A percentile compares a stretch with the other conserved stretches of the same genome.
These are phyloP conservation scores for Rhynchomys soricoides DNA, from an alignment of 2,113 vertebrate genomes.

Conservation along the genomic window DNA sequence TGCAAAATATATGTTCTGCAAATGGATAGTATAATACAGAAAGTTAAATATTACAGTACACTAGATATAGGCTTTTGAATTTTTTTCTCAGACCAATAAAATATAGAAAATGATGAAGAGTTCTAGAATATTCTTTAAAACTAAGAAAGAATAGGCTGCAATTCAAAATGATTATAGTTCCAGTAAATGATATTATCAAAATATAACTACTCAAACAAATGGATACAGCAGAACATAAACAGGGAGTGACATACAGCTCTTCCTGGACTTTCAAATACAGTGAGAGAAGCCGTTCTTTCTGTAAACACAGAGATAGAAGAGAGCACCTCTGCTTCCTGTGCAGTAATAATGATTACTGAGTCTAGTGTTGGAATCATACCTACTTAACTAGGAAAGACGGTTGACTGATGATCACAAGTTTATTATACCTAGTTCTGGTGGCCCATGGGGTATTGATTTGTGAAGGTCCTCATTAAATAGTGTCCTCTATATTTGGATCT, in stretches of 20 bases:
- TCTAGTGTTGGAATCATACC: not conserved
- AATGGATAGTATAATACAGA: not conserved
- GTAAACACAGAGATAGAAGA: not conserved
- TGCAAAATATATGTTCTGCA: not conserved
- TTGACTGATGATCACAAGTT: not conserved
- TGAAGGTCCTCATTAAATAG: slow-evolving; percentile 22
- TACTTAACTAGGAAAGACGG: not conserved
- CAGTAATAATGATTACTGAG: not conserved
- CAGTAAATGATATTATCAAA: not conserved
- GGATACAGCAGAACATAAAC: not conserved
- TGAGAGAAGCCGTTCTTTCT: not conserved
- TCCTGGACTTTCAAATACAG: not conserved
- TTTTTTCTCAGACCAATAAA: not conserved
- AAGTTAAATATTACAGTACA: not conserved
- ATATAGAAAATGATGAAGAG: not conserved
- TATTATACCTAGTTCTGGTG: not conserved
- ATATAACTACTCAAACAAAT: not conserved
- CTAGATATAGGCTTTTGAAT: not conserved
- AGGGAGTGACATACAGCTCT: not conserved
- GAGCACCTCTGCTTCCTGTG: not conserved
- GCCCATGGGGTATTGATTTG: not conserved
- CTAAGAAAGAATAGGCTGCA: not conserved
- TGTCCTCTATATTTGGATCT: not conserved
- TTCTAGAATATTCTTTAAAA: not conserved
- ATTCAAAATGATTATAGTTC: not conserved